A percentile compares a stretch with the other conserved stretches of the same genome.
These are phyloP conservation scores for Physocephala rufipes DNA, from an alignment of 2,888 invertebrate species.

Conservation along the genomic window DNA sequence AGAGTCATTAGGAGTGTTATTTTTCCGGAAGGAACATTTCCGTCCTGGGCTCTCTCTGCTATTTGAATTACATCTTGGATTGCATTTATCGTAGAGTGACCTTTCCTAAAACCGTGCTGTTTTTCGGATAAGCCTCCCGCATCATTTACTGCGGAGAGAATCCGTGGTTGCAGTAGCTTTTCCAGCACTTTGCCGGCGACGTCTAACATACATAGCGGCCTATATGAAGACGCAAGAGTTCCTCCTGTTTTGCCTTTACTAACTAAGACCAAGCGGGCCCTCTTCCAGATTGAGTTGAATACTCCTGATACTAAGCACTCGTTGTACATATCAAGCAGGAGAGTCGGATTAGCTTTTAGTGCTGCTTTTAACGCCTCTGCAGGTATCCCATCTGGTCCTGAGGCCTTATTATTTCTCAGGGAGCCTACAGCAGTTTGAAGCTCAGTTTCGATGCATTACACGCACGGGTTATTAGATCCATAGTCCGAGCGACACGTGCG, in stretches of 20 bases:
- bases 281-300: background rate
- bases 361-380: background rate
- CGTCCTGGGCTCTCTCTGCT: background rate
- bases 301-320: background rate
- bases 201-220: constrained; percentile 13
- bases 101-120: constrained; percentile 8
- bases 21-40: background rate
- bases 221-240: background rate
- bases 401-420: background rate
- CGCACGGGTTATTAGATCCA: no score
- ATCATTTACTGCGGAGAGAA: background rate
- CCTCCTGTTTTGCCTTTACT: background rate
- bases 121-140: background rate
- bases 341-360: background rate
- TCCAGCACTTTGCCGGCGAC: constrained; percentile 7
- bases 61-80: background rate
- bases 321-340: constrained; percentile 4
- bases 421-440: background rate
- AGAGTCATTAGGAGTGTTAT: background rate
- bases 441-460: background rate
- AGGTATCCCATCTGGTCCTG: background rate
- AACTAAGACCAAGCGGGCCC: background rate
- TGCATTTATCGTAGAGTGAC: constrained; percentile 7
- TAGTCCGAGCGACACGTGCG: background rate
- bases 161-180: constrained; percentile 4